Conservation (phyloP, 2,797 vertebrate species). For the Hemibagrus guttatus region DNA sequence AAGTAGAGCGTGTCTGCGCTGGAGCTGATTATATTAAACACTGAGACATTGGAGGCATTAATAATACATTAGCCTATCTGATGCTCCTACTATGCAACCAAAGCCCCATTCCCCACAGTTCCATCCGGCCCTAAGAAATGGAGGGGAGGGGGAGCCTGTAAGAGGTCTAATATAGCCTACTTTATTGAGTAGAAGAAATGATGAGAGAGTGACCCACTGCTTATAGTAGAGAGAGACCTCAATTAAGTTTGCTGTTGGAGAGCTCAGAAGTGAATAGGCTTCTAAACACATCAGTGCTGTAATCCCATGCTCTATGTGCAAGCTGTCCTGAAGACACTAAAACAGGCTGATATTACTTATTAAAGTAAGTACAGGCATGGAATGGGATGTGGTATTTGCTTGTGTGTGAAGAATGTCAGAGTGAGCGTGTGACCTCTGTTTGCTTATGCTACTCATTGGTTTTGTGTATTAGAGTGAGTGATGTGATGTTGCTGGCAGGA, state of each 20-base stretch:
- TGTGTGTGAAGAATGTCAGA: constrained; percentile 4
- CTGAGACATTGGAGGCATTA: constrained; percentile 60
- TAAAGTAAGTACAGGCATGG: not conserved
- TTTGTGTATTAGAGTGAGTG: constrained; percentile 44
- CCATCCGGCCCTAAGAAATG: not conserved
- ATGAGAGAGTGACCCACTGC: constrained; percentile 41
- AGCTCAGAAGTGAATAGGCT: constrained; percentile 44
- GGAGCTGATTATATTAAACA: constrained; percentile 61
- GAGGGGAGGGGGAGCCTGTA: constrained; percentile 11
- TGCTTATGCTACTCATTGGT: constrained; percentile 32
- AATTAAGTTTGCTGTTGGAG: constrained; percentile 47
- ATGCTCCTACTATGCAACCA: constrained; percentile 52
- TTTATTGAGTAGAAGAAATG: constrained; percentile 50
- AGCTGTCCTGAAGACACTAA: constrained; percentile 8
- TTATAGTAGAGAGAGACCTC: constrained; percentile 51
- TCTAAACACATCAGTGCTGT: constrained; percentile 24
- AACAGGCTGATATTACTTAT: constrained; percentile 8
- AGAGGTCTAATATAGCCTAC: constrained; percentile 49
- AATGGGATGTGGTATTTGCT: not conserved
- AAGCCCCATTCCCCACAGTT: constrained; percentile 39
- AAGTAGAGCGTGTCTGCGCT: constrained; percentile 57
- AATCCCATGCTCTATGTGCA: constrained; percentile 24
- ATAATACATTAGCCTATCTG: constrained; percentile 64
- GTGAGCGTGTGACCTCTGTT: constrained; percentile 41
- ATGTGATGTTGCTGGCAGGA: constrained; percentile 38